Conservation (phyloP, 2,797 vertebrate species). For the Molothrus aeneus region DNA sequence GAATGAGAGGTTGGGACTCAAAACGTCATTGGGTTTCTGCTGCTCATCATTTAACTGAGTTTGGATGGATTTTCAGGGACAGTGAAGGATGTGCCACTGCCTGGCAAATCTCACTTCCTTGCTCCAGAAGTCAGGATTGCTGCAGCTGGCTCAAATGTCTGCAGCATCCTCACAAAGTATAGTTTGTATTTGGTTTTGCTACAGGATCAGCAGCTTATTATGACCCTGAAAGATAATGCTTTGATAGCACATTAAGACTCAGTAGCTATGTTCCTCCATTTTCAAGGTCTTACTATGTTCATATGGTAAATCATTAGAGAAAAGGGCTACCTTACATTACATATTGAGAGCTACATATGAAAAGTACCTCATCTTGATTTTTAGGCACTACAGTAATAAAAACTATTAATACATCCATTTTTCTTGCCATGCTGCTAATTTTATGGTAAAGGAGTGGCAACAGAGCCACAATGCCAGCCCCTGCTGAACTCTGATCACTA, state of each 20-base stretch:
- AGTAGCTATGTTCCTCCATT: background rate
- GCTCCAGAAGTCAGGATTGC: background rate
- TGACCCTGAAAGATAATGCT: background rate
- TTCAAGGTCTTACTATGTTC: background rate
- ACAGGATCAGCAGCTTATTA: background rate
- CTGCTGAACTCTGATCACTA: background rate
- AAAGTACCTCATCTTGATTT: background rate
- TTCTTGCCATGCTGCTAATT: background rate
- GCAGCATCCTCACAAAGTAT: background rate
- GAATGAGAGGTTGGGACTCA: background rate
- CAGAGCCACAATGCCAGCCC: background rate
- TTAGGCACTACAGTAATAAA: background rate
- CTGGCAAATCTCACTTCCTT: background rate
- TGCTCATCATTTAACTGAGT: background rate
- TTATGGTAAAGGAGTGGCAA: background rate
- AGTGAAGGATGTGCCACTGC: background rate
- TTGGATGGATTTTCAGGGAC: background rate
- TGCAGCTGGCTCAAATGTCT: background rate
- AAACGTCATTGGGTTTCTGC: background rate
- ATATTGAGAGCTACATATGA: background rate
- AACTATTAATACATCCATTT: background rate
- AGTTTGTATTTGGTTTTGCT: background rate
- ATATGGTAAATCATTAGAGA: background rate
- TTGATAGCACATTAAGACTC: background rate
- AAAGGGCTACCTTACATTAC: background rate